Percentiles rank a stretch among this genome's conserved stretches.
Evolutionary conservation across 2,888 invertebrate species (phyloP).

Genomic region (Lithophane socia): DNA sequence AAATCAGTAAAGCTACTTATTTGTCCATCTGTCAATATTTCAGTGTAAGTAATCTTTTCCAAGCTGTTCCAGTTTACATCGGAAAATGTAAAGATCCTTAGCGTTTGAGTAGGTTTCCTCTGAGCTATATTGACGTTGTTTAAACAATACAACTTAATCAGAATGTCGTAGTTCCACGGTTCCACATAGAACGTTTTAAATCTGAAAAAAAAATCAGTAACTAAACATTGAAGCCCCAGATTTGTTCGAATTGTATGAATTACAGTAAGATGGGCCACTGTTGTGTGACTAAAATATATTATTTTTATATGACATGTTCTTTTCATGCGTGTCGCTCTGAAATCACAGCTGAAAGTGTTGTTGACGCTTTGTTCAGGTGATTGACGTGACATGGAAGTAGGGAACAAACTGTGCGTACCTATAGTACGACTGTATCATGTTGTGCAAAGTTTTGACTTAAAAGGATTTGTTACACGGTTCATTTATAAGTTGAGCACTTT

Average conservation of each 20-base stretch:
- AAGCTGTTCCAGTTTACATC: background rate
- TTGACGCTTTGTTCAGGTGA: conserved; percentile 44
- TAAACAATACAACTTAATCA: background rate
- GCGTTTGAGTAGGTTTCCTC: background rate
- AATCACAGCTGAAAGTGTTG: conserved; percentile 28
- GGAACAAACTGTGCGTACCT: conserved; percentile 3
- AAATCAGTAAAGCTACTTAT: background rate
- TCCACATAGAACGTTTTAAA: background rate
- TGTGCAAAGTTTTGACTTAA: conserved; percentile 14
- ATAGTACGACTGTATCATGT: background rate
- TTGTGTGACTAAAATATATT: background rate
- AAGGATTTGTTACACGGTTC: conserved; percentile 6
- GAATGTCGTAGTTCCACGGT: background rate
- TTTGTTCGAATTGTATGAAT: background rate
- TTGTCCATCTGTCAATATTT: background rate
- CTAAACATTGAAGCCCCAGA: no score
- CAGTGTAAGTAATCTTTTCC: background rate
- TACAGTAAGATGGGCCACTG: background rate
- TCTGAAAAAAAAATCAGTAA: background rate
- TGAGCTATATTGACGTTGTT: background rate
- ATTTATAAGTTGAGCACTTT: conserved; percentile 20
- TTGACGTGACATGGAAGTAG: conserved; percentile 44
- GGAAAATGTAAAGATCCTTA: background rate
- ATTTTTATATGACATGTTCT: conserved; percentile 19
- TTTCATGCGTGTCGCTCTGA: conserved; percentile 30